phyloP scores from a whole-genome alignment of 2,888 invertebrate species.

The Dasypolia templi region DNA sequence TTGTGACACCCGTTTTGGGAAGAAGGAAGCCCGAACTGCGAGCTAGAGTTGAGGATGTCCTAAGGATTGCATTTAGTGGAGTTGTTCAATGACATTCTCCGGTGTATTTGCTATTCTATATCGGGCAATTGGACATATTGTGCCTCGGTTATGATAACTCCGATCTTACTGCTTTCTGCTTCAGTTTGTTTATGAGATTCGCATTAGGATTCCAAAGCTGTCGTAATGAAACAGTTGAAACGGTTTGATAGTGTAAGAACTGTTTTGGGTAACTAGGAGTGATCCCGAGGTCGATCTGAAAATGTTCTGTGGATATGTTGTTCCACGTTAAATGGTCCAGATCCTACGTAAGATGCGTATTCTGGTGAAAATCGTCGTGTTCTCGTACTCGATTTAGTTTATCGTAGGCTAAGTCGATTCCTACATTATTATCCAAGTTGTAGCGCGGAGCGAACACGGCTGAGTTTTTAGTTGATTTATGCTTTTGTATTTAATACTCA shows the following conservation, averaged over 20 bases:
- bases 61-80: background rate
- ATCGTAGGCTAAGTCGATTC: constrained; percentile 22
- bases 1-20: background rate
- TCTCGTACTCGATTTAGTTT: background rate
- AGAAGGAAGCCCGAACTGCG: too few relatives aligned
- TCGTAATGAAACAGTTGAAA: background rate
- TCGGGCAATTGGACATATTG: constrained; percentile 44
- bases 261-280: background rate
- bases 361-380: background rate
- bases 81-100: constrained; percentile 51
- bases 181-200: background rate
- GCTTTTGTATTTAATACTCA: constrained; percentile 33
- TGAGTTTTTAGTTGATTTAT: constrained; percentile 23
- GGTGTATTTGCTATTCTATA: constrained; percentile 71
- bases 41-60: background rate
- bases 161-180: constrained; percentile 8
- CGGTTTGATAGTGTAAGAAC: background rate
- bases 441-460: background rate
- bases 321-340: background rate
- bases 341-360: background rate
- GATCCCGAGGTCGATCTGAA: background rate
- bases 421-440: constrained; percentile 19
- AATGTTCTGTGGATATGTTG: background rate
- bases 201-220: background rate
- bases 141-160: constrained; percentile 24